Base-by-base conservation (phyloP, 1,140 invertebrate genomes). In the Coboldia fuscipes region DNA sequence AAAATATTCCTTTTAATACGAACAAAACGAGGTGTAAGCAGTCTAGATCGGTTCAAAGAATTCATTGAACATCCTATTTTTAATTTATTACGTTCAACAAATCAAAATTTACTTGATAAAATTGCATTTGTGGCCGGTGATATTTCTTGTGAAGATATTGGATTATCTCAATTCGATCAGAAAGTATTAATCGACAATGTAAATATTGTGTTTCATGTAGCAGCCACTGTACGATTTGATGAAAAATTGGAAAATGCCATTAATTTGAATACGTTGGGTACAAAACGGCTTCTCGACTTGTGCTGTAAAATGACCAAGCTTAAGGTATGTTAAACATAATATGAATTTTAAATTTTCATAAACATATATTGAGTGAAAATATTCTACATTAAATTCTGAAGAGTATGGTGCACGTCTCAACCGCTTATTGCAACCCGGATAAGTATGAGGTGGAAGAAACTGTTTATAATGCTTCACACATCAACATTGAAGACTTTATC, bases 341-440 rank as follows among this genome's bases (percentile, higher is more conserved):
- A 15, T 33, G 20, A 16, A 17, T 30, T 9, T 17, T 3, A 2
- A 27, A 35, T 7, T 24, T 26, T 4, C 6, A 5, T 24, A 5
- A 3, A 14, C 22, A 27, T 7, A 20, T 38, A 37, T 4, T 13
- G 27, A 30, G 5, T 18, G 0, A 2, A 29, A 18, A 19, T 34
- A 8, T 20, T 21, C 12, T 28, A 9, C 5, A 19, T 26, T 40
- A 55, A 49, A 20, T 29, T 29, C 5, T 13, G 17, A 47, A 72
- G 72, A 78, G 77, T 18, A 62, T 86, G 29, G 65, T 88, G 1
- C 80, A 89, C 52, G 75, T 89, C 4, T 88, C 83, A 3, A 89
- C 84, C 2, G 84, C 83, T 0, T 89, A 84, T 53, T 81, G 77
- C 43, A 89, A 89, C 52, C 69, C 77, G 0, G 73, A 84, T 36